A percentile compares a stretch with the other conserved stretches of the same genome.
Evolutionary conservation across 2,113 vertebrate species (phyloP).

Genomic region (Halichoeres trimaculatus): DNA sequence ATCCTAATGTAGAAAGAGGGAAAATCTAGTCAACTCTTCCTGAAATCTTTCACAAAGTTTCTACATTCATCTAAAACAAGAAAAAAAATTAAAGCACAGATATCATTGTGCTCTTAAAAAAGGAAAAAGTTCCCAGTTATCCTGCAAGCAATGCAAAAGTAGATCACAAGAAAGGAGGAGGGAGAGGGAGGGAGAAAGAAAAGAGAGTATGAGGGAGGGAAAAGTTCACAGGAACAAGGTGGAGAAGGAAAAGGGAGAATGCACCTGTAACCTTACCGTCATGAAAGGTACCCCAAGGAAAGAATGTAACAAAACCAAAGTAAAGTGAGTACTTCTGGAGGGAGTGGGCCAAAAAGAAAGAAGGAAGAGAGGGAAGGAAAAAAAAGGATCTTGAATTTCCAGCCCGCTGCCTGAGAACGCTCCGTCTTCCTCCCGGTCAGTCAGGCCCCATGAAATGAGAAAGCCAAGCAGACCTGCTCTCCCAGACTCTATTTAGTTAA

Average conservation of each 20-base stretch:
- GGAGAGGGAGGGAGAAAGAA: slow-evolving; percentile 36
- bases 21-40: background rate
- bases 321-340: slow-evolving; percentile 72
- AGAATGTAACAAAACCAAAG: slow-evolving; percentile 78
- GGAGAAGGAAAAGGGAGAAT: slow-evolving; percentile 73
- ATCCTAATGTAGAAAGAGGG: too few species aligned
- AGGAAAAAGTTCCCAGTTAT: slow-evolving; percentile 46
- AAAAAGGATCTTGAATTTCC: slow-evolving; percentile 81
- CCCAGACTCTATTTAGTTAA: slow-evolving; percentile 92
- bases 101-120: slow-evolving; percentile 28
- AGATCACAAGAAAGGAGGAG: slow-evolving; percentile 38
- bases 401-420: slow-evolving; percentile 80
- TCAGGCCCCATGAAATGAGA: slow-evolving; percentile 89
- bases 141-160: slow-evolving; percentile 49
- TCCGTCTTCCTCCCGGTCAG: slow-evolving; percentile 80
- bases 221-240: slow-evolving; percentile 63
- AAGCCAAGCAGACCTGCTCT: slow-evolving; percentile 86
- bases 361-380: slow-evolving; percentile 61
- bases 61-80: background rate
- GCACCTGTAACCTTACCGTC: slow-evolving; percentile 86
- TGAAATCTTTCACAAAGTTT: background rate
- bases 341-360: slow-evolving; percentile 56
- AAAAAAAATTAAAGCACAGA: slow-evolving; percentile 22
- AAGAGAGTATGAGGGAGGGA: slow-evolving; percentile 63
- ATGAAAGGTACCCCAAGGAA: slow-evolving; percentile 82